phyloP scores from a whole-genome alignment of 2,888 invertebrate genomes.

The Patella depressa region DNA sequence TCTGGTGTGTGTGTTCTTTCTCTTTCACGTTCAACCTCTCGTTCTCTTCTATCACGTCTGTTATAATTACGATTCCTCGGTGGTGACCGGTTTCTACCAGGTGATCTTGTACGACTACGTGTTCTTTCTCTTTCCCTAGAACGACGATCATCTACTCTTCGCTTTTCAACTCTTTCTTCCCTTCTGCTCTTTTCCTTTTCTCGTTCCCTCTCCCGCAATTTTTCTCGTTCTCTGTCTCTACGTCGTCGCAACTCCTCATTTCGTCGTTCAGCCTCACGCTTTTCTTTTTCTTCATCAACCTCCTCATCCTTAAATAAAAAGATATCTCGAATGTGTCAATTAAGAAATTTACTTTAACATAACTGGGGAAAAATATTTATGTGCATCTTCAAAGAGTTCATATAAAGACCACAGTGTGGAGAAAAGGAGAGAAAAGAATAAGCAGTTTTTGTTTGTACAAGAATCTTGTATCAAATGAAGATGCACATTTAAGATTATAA shows the following conservation, averaged over 20 bases:
- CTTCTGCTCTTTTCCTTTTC: constrained; percentile 58
- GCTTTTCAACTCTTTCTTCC: constrained; percentile 49
- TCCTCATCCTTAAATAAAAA: constrained; percentile 78
- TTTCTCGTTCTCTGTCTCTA: constrained; percentile 68
- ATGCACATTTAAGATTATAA: no score
- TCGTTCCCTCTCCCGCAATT: constrained; percentile 66
- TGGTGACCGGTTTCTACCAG: background rate
- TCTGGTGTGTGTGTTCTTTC: constrained; percentile 68
- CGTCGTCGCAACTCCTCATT: constrained; percentile 57
- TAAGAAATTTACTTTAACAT: no score
- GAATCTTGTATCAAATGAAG: no score
- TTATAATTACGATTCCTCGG: background rate
- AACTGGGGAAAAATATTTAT: background rate
- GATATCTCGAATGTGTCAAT: background rate
- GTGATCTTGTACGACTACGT: constrained; percentile 4
- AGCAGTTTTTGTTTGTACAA: no score
- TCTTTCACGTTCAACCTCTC: constrained; percentile 62
- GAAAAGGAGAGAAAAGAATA: no score
- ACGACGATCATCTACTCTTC: constrained; percentile 51
- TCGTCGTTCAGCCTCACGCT: constrained; percentile 49
- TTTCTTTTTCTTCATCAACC: constrained; percentile 76
- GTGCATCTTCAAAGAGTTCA: background rate
- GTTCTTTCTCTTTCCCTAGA: background rate
- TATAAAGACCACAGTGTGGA: background rate
- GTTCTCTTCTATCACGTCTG: constrained; percentile 24